A percentile compares a stretch with the other conserved stretches of the same genome.
These are phyloP conservation scores for Cydia fagiglandana DNA, from an alignment of 1,140 invertebrate species.

Conservation along the genomic window DNA sequence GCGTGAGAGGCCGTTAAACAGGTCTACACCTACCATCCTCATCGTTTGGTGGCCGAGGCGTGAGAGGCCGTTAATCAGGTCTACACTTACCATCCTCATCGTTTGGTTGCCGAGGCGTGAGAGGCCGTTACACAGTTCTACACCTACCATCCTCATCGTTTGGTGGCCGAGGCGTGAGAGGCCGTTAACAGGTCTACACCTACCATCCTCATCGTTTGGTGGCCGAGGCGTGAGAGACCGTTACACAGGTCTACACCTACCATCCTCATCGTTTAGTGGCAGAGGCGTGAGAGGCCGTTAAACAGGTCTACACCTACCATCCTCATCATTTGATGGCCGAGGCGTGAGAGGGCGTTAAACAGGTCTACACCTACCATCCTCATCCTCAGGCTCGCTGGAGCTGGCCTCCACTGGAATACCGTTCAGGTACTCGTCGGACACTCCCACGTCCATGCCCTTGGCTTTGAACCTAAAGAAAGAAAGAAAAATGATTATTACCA, in stretches of 20 bases:
- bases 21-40: slow-evolving; percentile 77
- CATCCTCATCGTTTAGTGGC: slow-evolving; percentile 84
- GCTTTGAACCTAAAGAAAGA: slow-evolving; percentile 84
- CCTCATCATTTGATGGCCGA: slow-evolving; percentile 79
- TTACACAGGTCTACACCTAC: slow-evolving; percentile 51
- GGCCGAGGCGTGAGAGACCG: no score
- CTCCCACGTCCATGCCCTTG: slow-evolving; percentile 89
- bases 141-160: slow-evolving; percentile 82
- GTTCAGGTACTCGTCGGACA: slow-evolving; percentile 86
- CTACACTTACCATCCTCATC: slow-evolving; percentile 80
- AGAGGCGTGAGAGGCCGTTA: no score
- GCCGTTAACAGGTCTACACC: slow-evolving; percentile 37
- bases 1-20: no score
- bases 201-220: slow-evolving; percentile 83
- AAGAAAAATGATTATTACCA: background rate
- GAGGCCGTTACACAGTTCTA: no score
- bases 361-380: slow-evolving; percentile 74
- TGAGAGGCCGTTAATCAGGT: no score
- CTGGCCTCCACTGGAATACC: slow-evolving; percentile 83
- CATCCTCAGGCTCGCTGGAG: slow-evolving; percentile 83
- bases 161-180: no score
- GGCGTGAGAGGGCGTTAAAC: no score
- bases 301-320: slow-evolving; percentile 64
- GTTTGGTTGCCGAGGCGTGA: no score
- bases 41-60: no score